Percentiles rank a stretch among this genome's conserved stretches.
Conservation (phyloP, 2,113 vertebrate species). For the Saguinus imperator region DNA sequence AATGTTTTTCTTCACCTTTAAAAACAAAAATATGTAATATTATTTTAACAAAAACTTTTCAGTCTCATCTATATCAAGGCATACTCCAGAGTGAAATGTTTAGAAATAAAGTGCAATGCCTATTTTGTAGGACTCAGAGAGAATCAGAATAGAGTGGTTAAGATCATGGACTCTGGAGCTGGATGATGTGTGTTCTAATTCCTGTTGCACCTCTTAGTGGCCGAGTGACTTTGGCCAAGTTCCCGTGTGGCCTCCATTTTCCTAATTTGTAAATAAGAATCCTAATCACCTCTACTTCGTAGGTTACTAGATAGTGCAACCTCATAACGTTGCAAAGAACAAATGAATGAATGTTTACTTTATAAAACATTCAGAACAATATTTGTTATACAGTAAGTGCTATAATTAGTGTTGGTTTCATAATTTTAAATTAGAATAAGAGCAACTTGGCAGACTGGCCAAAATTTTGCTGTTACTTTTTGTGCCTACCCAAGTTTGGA, state of each 20-base stretch:
- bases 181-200: neutral
- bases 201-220: neutral
- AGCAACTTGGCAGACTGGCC: neutral
- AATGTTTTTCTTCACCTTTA: slow-evolving; percentile 20
- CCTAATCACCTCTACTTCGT: neutral
- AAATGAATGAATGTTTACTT: neutral
- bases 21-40: slow-evolving; percentile 24
- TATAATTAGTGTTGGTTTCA: neutral
- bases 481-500: slow-evolving; percentile 27
- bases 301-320: neutral
- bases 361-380: neutral
- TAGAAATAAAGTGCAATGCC: neutral
- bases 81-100: neutral
- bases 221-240: neutral
- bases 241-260: neutral
- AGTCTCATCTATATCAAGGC: neutral
- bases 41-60: slow-evolving; percentile 10
- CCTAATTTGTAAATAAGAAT: neutral
- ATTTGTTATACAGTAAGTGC: neutral
- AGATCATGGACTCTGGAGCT: neutral
- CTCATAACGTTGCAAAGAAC: neutral
- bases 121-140: neutral
- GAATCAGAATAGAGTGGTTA: neutral
- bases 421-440: slow-evolving; percentile 42
- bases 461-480: neutral